phyloP scores from a whole-genome alignment of 1,140 invertebrate species.

The Aphidius ervi region DNA sequence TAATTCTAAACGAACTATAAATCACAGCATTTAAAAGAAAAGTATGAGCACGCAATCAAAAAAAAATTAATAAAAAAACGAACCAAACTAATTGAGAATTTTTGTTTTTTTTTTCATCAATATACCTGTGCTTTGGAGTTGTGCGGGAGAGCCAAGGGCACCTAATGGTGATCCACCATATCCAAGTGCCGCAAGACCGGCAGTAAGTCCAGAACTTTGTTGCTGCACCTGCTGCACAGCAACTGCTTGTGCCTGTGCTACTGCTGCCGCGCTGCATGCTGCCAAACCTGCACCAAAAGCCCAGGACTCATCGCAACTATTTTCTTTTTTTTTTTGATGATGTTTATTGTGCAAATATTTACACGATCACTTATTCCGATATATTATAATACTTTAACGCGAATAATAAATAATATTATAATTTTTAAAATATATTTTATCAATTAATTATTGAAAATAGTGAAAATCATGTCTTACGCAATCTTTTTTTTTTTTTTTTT shows the following conservation, averaged over 20 bases:
- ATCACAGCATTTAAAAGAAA: background rate
- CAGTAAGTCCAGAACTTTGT: slow-evolving; percentile 50
- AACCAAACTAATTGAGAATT: background rate
- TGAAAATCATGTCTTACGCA: too few species aligned
- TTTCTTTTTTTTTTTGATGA: slow-evolving; percentile 19
- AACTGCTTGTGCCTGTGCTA: slow-evolving; percentile 50
- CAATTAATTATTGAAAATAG: too few species aligned
- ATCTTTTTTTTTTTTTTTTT: too few species aligned
- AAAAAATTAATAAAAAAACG: background rate
- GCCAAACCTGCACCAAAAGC: slow-evolving; percentile 53
- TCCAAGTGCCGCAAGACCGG: slow-evolving; percentile 50
- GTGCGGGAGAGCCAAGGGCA: slow-evolving; percentile 50
- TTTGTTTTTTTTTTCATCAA: background rate
- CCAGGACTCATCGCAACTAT: slow-evolving; percentile 42
- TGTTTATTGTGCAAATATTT: too few species aligned
- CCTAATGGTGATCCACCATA: slow-evolving; percentile 51
- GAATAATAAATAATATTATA: too few species aligned
- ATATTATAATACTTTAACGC: too few species aligned
- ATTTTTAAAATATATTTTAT: too few species aligned
- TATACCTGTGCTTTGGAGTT: slow-evolving; percentile 52
- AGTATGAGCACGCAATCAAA: background rate
- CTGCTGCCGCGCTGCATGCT: slow-evolving; percentile 51
- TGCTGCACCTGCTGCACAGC: slow-evolving; percentile 52
- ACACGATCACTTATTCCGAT: too few species aligned
- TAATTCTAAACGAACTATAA: background rate